A percentile compares a stretch with the other conserved stretches of the same genome.
phyloP scores from a whole-genome alignment of 2,888 invertebrate species.

The Himalopsyche japonica region DNA sequence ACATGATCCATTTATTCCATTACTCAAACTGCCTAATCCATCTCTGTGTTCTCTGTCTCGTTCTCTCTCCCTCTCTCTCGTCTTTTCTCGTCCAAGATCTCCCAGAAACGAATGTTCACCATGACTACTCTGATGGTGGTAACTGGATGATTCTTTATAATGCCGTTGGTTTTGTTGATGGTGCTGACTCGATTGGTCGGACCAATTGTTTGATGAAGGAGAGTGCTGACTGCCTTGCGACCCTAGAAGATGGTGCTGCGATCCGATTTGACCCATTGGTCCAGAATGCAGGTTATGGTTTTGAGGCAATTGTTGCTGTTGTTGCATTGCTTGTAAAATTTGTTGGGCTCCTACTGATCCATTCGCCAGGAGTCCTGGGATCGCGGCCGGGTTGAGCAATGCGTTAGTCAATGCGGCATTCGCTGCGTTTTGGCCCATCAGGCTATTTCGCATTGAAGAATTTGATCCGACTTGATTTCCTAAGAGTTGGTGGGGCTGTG shows the following conservation, averaged over 20 bases:
- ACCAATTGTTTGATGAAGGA: slow-evolving; percentile 55
- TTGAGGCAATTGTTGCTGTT: slow-evolving; percentile 57
- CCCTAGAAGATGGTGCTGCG: slow-evolving; percentile 57
- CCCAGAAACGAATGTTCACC: slow-evolving; percentile 45
- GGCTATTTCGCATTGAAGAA: slow-evolving; percentile 52
- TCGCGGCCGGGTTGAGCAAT: slow-evolving; percentile 67
- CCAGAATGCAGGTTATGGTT: slow-evolving; percentile 23
- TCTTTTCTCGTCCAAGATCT: slow-evolving; percentile 45
- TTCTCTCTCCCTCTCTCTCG: slow-evolving; percentile 54
- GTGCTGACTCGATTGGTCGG: slow-evolving; percentile 50
- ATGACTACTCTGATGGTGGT: slow-evolving; percentile 46
- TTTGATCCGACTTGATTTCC: slow-evolving; percentile 61
- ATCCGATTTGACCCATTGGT: slow-evolving; percentile 45
- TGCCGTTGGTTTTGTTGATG: slow-evolving; percentile 49
- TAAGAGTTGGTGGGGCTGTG: slow-evolving; percentile 70
- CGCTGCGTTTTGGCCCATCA: slow-evolving; percentile 45
- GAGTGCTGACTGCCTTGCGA: slow-evolving; percentile 49
- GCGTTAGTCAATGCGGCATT: slow-evolving; percentile 70
- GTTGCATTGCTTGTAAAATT: slow-evolving; percentile 73
- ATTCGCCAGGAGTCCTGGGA: slow-evolving; percentile 75
- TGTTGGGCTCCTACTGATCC: slow-evolving; percentile 72
- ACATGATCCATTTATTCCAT: slow-evolving; percentile 39
- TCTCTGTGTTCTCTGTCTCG: slow-evolving; percentile 54
- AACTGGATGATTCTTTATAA: slow-evolving; percentile 52
- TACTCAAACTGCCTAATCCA: slow-evolving; percentile 45